Evolutionary conservation across 2,113 vertebrate species (phyloP).

Genomic region (Oreocharis arfaki): DNA sequence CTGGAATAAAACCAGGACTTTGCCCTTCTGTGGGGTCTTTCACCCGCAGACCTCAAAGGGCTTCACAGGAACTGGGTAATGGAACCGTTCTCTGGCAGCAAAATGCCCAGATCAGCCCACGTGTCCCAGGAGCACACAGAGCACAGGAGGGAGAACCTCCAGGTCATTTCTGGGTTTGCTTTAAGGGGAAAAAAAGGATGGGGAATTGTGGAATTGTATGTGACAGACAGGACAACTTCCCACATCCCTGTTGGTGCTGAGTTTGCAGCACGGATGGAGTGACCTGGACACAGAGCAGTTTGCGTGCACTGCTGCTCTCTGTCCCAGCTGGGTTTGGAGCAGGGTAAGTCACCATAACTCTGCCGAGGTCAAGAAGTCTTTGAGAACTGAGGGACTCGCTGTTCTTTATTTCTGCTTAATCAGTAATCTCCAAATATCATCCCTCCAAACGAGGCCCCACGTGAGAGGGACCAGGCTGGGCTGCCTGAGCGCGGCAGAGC

Average conservation of each 20-base stretch:
- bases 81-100: neutral
- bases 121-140: neutral
- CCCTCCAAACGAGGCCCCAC: neutral
- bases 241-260: neutral
- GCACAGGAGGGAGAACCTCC: accelerated
- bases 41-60: neutral
- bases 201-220: neutral
- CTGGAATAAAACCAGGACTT: neutral
- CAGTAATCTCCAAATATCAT: neutral
- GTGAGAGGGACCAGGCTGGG: neutral
- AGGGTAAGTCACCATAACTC: accelerated
- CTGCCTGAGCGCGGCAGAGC: neutral
- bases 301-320: neutral
- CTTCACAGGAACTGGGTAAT: neutral
- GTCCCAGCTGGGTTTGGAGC: neutral
- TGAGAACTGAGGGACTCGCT: neutral
- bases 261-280: accelerated
- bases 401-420: neutral
- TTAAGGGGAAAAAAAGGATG: accelerated
- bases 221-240: neutral
- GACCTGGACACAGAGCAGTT: neutral
- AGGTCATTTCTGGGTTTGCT: accelerated
- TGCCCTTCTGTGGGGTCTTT: neutral
- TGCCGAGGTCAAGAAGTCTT: neutral
- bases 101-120: accelerated